Evolutionary conservation across 2,113 vertebrate species (phyloP), one percentile per base, ranked within the genome.

Genomic region (Psilopogon haemacephalus): DNA sequence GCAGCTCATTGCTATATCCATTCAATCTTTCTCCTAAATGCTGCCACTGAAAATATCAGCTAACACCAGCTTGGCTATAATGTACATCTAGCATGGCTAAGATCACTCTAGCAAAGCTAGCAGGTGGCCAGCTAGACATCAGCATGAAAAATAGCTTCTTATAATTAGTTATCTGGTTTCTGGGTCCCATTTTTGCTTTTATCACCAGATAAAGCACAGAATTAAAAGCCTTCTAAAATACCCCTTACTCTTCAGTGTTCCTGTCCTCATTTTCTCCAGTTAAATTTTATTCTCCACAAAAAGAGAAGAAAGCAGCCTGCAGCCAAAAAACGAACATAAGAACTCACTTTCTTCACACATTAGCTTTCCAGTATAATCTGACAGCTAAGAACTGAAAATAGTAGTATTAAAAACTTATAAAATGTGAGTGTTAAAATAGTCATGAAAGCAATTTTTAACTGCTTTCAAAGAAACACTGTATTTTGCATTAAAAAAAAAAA

Each of bases 21-120:
- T 88, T 94, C 90, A 93, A 58, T 64, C 52, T 52, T 86, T 42
- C 69, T 83, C 58, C 86, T 90, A 71, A 94, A 91, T 93, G 76
- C 90, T 90, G 65, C 83, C 80, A 40, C 50, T 62, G 88, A 44
- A 89, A 92, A 74, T 86, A 85, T 84, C 88, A 78, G 68, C 60
- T 92, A 81, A 75, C 90, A 68, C 33, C 58, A 15, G 33, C 11
- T 33, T 54, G 62, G 40, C 10, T 63, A 52, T 27, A 64, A 42
- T 24, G 59, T 12, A 40, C 80, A n/a, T 8, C 42, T 44, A 44
- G 16, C 42, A 44, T 44, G 15, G 42, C 42, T 44, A 44, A 38
- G 60, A 35, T 56, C 33, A 27, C 55, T 28, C 58, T 4, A 26
- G 42, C 13, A n/a, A 80, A 62, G 77, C 40, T 52, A 89, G 67